A percentile compares a stretch with the other conserved stretches of the same genome.
Conservation (phyloP, 2,113 vertebrate species). For the Crotalus tigris region DNA sequence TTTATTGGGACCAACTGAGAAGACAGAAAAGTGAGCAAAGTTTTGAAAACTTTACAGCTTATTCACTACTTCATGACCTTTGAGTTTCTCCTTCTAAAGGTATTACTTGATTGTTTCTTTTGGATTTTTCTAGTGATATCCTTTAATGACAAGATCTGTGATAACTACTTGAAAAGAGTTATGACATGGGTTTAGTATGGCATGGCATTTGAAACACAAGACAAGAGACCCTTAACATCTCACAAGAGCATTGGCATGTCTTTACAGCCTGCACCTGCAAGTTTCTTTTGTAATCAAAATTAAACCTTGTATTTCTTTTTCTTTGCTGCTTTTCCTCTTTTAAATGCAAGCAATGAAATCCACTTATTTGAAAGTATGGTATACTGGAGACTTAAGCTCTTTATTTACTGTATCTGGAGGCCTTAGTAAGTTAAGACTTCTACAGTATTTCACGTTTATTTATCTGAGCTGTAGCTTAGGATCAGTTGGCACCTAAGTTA, state of each 20-base stretch:
- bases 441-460: conserved; percentile 76
- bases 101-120: not conserved
- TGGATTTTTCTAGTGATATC: not conserved
- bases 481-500: conserved; percentile 77
- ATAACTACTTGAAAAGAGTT: not conserved
- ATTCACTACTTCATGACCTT: not conserved
- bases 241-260: not conserved
- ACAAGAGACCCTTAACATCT: not conserved
- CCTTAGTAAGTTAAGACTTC: conserved; percentile 67
- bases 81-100: not conserved
- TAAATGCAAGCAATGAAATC: conserved; percentile 43
- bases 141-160: not conserved
- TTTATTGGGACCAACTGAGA: not conserved
- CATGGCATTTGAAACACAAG: conserved; percentile 22
- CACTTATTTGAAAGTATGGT: conserved; percentile 55
- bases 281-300: conserved; percentile 43
- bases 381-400: conserved; percentile 70
- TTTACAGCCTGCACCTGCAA: conserved; percentile 27
- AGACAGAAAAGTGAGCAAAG: not conserved
- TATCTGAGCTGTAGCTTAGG: conserved; percentile 75
- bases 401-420: conserved; percentile 77
- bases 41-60: not conserved
- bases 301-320: conserved; percentile 34
- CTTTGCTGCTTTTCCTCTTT: conserved; percentile 39
- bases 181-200: not conserved